Base-by-base conservation (phyloP, 2,797 vertebrate genomes). In the Tiaroga cobitis region DNA sequence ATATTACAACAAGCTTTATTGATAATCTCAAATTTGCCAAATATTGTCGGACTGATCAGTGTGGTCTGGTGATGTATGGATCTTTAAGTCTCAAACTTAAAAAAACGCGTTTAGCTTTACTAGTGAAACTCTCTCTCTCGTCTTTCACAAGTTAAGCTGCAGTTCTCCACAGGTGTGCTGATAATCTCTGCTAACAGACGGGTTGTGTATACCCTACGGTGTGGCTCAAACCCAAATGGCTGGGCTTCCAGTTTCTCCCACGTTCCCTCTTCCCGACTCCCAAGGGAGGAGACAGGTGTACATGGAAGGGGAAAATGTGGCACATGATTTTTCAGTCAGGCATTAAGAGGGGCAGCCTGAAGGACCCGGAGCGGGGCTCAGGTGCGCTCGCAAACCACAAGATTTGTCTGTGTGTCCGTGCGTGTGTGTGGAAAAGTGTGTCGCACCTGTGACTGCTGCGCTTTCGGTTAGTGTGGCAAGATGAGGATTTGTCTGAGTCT, bases 211-310 rank as follows among this genome's bases (percentile, higher is more conserved):
- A 18, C 77, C 69, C 39, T 5, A 34, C 49, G 51, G 87, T 84
- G 68, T 88, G 89, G 85, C 83, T 75, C 63, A 59, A 43, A 72
- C 68, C 84, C 87, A 90, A 78, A 78, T 63, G 51, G 46, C 79
- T 84, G 24, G 43, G 32, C 75, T 59, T 82, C 69, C 80, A 24
- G 65, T 88, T 65, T 75, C 37, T 65, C 79, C 68, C 29, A 18
- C 19, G 56, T 80, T 49, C 24, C 63, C 72, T 51, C 41, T 89
- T 87, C 82, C 84, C 83, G 87, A 65, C 82, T 84, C 84, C 86
- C 83, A 75, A 75, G 78, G 89, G 86, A 61, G 85, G 85, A 72
- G 85, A 85, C 86, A 90, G 87, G 87, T 89, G 85, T 81, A 65
- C 84, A 41, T 63, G 46, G 76, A 49, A 43, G 73, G 5, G 18